Base-by-base conservation (phyloP, 1,140 invertebrate species). In the Glossosoma conforme region DNA sequence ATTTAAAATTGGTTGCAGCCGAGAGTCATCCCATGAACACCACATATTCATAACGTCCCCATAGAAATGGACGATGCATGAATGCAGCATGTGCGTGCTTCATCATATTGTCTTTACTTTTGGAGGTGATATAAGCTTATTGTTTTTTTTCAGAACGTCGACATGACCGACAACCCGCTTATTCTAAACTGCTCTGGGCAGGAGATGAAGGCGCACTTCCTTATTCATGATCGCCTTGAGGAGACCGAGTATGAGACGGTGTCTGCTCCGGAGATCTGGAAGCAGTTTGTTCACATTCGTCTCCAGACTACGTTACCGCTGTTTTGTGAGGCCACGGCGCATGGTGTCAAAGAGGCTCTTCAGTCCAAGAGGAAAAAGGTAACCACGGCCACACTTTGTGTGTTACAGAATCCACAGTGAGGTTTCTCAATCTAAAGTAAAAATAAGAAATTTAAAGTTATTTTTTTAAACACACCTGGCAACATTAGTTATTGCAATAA, bases 131-230 rank as follows among this genome's bases (percentile, higher is more conserved):
- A 28, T 8, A 28, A 40, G 8, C 20, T 18, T 20, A 20, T 13
- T 18, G 9, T 13, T 38, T 50, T 37, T 42, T 45, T 76, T 55
- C 59, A 83, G 76, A 79, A 84, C 63, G 79, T 87, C 56, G 83
- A 87, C 65, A 81, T 86, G 45, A 87, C 85, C 38, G 85, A 87
- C 62, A 87, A 86, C 70, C 85, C 84, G 20, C 70, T 87, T 30
- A 69, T 86, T 49, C 66, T 87, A 19, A 79, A 78, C 59, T 80
- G 78, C 17, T 74, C 73, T 50, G 69, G 77, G 10, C 62, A 72
- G 40, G 76, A 77, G 14, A 60, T 87, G 40, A 70, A 78, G 60
- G 76, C 83, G 9, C 80, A 80, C 53, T 80, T 85, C 62, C 76
- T 85, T 50, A 77, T 84, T 11, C 84, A 87, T 70, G 81, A 84